Conservation (phyloP, 2,888 invertebrate species). For the Cynaeus angustus region DNA sequence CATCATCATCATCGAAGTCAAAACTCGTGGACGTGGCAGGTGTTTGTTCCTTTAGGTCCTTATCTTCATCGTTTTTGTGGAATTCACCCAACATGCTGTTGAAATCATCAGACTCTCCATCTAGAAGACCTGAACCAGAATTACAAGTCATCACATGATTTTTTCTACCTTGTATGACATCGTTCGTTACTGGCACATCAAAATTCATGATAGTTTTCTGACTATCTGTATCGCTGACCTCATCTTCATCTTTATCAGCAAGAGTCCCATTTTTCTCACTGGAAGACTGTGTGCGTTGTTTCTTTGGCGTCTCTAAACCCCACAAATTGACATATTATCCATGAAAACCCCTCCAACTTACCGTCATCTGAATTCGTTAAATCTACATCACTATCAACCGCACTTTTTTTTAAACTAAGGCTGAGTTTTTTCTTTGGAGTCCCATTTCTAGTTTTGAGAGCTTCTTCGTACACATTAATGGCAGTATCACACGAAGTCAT, state of each 20-base stretch:
- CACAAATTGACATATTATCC: too few species aligned
- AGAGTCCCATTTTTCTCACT: not conserved
- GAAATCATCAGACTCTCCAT: not conserved
- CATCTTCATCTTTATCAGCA: not conserved
- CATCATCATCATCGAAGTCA: slow-evolving; percentile 19
- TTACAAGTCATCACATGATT: not conserved
- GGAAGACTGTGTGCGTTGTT: not conserved
- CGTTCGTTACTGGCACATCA: slow-evolving; percentile 6
- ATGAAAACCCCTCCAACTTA: not conserved
- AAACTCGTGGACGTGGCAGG: slow-evolving; percentile 1
- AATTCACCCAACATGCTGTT: slow-evolving; percentile 4
- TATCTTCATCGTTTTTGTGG: not conserved
- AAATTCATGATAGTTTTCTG: slow-evolving; percentile 4
- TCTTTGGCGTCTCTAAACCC: not conserved
- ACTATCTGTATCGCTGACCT: slow-evolving; percentile 7
- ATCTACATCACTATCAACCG: slow-evolving; percentile 8
- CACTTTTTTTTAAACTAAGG: slow-evolving; percentile 2
- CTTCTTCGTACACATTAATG: not conserved
- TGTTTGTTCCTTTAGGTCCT: not conserved
- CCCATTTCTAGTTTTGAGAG: not conserved
- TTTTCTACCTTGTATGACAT: not conserved
- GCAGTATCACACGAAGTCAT: not conserved
- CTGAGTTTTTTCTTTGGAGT: not conserved
- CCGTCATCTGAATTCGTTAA: slow-evolving; percentile 5
- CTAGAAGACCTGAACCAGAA: not conserved